Percentiles rank a stretch among this genome's conserved stretches.
Evolutionary conservation across 2,113 vertebrate species (phyloP).

Genomic region (Cichladusa arquata): DNA sequence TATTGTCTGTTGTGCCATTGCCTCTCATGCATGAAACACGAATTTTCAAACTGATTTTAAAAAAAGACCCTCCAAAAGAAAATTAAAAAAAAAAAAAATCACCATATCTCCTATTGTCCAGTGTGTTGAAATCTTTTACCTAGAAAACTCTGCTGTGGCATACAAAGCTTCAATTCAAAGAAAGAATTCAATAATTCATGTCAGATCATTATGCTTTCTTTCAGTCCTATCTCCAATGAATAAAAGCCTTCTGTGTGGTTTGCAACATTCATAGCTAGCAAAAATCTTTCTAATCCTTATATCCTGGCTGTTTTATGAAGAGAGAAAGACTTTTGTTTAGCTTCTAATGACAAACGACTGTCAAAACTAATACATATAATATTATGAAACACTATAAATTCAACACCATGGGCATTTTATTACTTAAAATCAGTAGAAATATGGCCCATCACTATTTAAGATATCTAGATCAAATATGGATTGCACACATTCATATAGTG

Average conservation of each 20-base stretch:
- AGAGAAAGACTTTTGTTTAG: neutral
- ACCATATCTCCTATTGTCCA: fast-evolving
- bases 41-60: neutral
- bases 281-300: neutral
- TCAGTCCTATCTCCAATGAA: neutral
- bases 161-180: neutral
- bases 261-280: neutral
- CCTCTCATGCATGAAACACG: neutral
- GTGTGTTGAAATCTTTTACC: neutral
- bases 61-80: fast-evolving
- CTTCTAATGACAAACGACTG: neutral
- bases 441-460: neutral
- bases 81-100: neutral
- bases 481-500: neutral
- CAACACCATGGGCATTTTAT: neutral
- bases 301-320: neutral
- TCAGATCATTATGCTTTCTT: neutral
- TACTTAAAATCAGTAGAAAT: neutral
- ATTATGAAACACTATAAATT: neutral
- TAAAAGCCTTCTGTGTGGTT: neutral
- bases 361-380: neutral
- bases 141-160: neutral
- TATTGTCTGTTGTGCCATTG: neutral
- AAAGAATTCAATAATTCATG: neutral
- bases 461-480: neutral